Percentiles rank a stretch among this genome's conserved stretches.
These are phyloP conservation scores for Cheilosia vernalis DNA, from an alignment of 2,888 invertebrate genomes.

Conservation along the genomic window DNA sequence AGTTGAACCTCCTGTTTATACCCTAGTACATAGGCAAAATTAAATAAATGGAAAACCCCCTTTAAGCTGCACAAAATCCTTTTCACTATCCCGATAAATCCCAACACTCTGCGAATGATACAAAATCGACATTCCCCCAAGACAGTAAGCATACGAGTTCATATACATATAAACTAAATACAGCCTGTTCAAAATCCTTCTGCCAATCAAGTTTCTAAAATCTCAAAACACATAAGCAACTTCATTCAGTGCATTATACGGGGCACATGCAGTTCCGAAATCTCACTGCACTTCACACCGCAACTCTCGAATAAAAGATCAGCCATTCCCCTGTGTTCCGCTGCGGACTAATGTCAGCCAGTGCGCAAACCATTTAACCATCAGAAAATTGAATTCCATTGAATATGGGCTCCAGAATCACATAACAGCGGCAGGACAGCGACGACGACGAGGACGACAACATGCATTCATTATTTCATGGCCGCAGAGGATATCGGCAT, in stretches of 20 bases:
- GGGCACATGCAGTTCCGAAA: not conserved
- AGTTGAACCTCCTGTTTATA: too few species aligned
- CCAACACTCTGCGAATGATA: too few species aligned
- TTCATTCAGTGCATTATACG: constrained; percentile 6
- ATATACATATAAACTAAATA: not conserved
- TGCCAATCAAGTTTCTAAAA: constrained; percentile 39
- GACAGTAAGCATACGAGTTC: not conserved
- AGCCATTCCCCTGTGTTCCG: not conserved
- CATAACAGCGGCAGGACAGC: constrained; percentile 10
- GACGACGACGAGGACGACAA: constrained; percentile 2
- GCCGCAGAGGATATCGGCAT: constrained; percentile 25
- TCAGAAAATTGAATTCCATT: constrained; percentile 66
- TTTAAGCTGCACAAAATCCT: too few species aligned
- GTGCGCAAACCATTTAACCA: constrained; percentile 57
- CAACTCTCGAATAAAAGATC: constrained; percentile 27
- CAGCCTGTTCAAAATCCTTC: not conserved
- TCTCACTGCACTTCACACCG: not conserved
- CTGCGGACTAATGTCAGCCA: constrained; percentile 21
- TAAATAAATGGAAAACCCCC: too few species aligned
- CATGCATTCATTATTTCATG: constrained; percentile 50
- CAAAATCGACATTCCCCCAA: too few species aligned
- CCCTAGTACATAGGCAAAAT: too few species aligned
- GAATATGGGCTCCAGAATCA: constrained; percentile 53
- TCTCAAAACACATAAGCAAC: constrained; percentile 32
- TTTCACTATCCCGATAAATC: too few species aligned